Conservation (phyloP, 2,113 vertebrate species). For the Rhynchomys soricoides region DNA sequence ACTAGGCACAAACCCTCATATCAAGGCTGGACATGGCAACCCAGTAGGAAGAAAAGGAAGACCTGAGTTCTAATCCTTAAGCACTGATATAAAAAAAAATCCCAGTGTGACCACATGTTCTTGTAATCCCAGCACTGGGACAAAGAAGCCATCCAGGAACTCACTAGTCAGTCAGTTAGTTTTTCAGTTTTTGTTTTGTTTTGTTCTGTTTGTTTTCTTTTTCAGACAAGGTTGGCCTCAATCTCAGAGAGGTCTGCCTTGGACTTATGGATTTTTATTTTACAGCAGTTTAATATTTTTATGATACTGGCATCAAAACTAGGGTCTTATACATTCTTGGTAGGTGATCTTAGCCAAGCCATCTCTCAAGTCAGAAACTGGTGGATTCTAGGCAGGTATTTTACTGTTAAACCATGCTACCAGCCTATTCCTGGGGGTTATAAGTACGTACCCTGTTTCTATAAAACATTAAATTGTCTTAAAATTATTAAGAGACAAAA, state of each 20-base stretch:
- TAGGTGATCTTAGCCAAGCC: neutral
- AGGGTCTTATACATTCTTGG: neutral
- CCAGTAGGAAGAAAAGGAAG: neutral
- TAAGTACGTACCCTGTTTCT: neutral
- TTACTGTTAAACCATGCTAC: neutral
- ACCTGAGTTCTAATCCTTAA: neutral
- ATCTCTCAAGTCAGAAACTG: neutral
- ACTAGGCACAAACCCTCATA: neutral
- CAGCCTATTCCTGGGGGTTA: too few relatives aligned
- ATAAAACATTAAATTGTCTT: neutral
- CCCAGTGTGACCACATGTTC: neutral
- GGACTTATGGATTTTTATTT: neutral
- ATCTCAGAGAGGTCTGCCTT: neutral
- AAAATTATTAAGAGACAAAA: neutral
- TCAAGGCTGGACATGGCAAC: neutral
- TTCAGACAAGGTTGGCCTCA: neutral
- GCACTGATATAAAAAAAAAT: neutral
- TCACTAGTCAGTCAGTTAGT: neutral
- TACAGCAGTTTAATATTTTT: neutral
- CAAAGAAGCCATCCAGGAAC: neutral
- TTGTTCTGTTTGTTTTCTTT: too few relatives aligned
- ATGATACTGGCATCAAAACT: neutral
- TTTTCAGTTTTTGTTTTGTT: neutral
- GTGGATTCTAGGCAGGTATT: too few relatives aligned
- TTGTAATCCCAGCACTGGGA: neutral